Evolutionary conservation across 2,113 vertebrate species (phyloP).

Genomic region (Eubucco bourcierii): DNA sequence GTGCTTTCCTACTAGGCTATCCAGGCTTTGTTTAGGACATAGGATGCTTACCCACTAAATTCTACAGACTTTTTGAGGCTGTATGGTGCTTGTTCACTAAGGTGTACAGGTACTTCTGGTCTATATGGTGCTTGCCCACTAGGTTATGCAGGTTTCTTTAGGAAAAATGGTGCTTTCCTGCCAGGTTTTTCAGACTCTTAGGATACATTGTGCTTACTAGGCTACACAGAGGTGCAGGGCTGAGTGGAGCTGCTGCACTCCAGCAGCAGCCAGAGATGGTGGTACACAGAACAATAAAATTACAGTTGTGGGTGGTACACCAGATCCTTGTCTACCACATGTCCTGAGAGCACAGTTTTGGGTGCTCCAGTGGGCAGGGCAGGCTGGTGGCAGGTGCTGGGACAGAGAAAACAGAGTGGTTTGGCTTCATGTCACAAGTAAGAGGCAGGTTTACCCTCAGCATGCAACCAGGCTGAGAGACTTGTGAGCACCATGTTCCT

Average conservation of each 20-base stretch:
- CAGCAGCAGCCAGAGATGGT: background rate
- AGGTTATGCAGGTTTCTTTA: background rate
- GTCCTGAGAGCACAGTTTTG: background rate
- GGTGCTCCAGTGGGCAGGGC: background rate
- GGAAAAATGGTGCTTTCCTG: background rate
- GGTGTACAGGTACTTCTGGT: background rate
- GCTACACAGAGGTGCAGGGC: background rate
- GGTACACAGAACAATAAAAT: background rate
- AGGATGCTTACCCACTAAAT: background rate
- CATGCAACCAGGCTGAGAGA: fast-evolving
- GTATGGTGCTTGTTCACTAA: too few species aligned
- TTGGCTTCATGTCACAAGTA: background rate
- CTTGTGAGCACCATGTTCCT: background rate
- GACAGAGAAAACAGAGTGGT: fast-evolving
- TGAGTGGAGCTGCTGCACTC: background rate
- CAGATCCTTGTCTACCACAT: background rate
- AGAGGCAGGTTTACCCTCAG: fast-evolving
- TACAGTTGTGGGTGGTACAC: background rate
- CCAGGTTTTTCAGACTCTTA: background rate
- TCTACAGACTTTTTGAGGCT: background rate
- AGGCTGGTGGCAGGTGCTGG: background rate
- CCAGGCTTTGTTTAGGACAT: background rate
- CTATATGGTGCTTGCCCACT: too few species aligned
- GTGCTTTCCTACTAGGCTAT: background rate
- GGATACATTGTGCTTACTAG: background rate